Base-by-base conservation (phyloP, 2,797 vertebrate genomes). In the Paguma larvata region DNA sequence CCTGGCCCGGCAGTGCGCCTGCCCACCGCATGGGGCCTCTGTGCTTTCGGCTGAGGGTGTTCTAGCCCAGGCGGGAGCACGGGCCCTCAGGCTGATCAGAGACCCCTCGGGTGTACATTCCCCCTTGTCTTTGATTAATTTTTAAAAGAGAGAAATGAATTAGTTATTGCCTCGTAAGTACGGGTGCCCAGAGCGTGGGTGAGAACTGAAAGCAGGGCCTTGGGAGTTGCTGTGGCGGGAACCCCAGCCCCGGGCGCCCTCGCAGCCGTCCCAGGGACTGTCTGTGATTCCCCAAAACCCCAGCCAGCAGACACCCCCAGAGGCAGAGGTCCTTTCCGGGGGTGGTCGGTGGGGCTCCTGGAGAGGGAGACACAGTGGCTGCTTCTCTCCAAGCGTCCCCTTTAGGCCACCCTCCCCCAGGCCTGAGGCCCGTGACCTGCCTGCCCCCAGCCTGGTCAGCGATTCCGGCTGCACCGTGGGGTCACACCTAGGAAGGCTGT, bases 91-190 rank as follows among this genome's bases (percentile, higher is more conserved):
- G 73, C 79, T 63, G 46, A 82, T 85, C 84, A 89, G 83, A 67
- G 87, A 90, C 92, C 63, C 62, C 5, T 21, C 6, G 8, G 32
- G 18, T 19, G 3, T 32, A 32, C 25, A 7, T 34, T 77, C 68
- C 84, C 30, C 51, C 0, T 2, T 23, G 72, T 78, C 83, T 96
- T 48, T 93, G 93, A 96, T 95, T 85, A 77, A 94, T 91, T 94
- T 95, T 95, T 94, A 70, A 96, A 77, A 93, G 70, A 48, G 18
- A 93, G 85, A 92, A 87, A 59, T 78, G 59, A 96, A 92, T 94
- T 87, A 93, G 85, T 92, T 89, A 96, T 89, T 72, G 88, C 80
- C 32, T 30, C 16, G 25, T 72, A 21, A 91, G 77, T 48, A n/a
- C 19, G 41, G 75, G 15, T 72, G 38, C 51, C 78, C 44, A 44